Evolutionary conservation across 2,113 vertebrate species (phyloP).

Genomic region (Entelurus aequoreus): DNA sequence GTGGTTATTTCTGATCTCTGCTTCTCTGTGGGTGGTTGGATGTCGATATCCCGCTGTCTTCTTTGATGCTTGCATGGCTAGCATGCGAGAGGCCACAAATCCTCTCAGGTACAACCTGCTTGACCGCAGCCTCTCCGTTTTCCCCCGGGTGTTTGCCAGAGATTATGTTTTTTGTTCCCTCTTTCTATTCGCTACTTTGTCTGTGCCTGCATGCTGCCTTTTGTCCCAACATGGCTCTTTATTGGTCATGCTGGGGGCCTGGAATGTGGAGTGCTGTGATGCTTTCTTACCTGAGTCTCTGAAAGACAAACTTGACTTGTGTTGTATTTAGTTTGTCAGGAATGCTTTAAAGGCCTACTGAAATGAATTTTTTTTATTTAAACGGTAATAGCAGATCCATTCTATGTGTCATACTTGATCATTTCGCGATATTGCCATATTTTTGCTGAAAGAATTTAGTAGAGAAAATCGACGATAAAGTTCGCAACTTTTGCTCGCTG

Average conservation of each 20-base stretch:
- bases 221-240: slow-evolving; percentile 13
- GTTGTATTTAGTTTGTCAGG: neutral
- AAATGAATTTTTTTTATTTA: no score
- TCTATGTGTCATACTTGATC: no score
- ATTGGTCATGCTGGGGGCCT: slow-evolving; percentile 8
- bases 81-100: slow-evolving; percentile 64
- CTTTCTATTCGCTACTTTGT: slow-evolving; percentile 19
- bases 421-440: no score
- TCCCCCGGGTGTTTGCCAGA: slow-evolving; percentile 66
- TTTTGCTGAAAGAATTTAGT: no score
- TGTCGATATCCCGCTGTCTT: slow-evolving; percentile 48
- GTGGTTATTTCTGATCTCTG: slow-evolving; percentile 19
- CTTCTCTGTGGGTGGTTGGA: slow-evolving; percentile 35
- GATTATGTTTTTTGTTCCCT: slow-evolving; percentile 71
- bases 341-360: no score
- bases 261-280: slow-evolving; percentile 4
- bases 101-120: slow-evolving; percentile 57
- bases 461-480: no score
- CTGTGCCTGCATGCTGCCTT: slow-evolving; percentile 16
- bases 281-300: neutral
- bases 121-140: neutral
- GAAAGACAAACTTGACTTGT: neutral
- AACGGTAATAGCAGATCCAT: no score
- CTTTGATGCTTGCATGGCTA: slow-evolving; percentile 57
- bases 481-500: no score